Percentiles rank a stretch among this genome's conserved stretches.
Evolutionary conservation across 2,797 vertebrate genomes (phyloP).

Genomic region (Sternarchorhynchus goeldii): DNA sequence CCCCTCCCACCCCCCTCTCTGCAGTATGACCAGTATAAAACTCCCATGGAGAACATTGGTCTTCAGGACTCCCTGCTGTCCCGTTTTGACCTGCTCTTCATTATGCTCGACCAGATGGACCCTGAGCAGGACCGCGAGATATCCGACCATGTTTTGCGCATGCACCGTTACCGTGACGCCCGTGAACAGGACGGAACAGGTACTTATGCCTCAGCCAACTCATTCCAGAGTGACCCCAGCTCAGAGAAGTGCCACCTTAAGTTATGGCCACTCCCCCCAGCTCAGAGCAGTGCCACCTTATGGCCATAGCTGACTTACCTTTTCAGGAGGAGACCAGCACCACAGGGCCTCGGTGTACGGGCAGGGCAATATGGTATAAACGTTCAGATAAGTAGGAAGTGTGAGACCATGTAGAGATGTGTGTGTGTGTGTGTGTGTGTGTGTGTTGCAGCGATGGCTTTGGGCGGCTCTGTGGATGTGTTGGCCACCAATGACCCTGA

Average conservation of each 20-base stretch:
- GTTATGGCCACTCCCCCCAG: no score
- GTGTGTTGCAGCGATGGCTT: slow-evolving; percentile 78
- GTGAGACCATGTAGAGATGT: not conserved
- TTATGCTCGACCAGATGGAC: slow-evolving; percentile 96
- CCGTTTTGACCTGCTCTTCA: slow-evolving; percentile 96
- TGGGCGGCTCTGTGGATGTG: slow-evolving; percentile 88
- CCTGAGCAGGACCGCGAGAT: slow-evolving; percentile 92
- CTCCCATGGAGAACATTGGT: slow-evolving; percentile 98
- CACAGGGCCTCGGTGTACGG: no score
- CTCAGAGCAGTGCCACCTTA: no score
- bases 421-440: not conserved
- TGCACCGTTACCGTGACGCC: slow-evolving; percentile 92
- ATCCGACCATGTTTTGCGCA: slow-evolving; percentile 92
- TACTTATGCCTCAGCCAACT: slow-evolving; percentile 46
- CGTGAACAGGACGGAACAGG: slow-evolving; percentile 91
- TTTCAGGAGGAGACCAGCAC: not conserved
- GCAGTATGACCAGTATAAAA: slow-evolving; percentile 98
- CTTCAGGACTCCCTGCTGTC: slow-evolving; percentile 96
- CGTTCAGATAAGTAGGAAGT: no score
- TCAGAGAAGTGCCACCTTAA: no score
- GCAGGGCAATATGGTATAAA: no score
- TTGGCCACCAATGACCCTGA: slow-evolving; percentile 91
- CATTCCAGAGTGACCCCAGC: no score
- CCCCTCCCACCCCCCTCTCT: not conserved
- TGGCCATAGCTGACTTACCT: not conserved